Conservation (phyloP, 2,888 invertebrate genomes). For the Lutraria lutraria region DNA sequence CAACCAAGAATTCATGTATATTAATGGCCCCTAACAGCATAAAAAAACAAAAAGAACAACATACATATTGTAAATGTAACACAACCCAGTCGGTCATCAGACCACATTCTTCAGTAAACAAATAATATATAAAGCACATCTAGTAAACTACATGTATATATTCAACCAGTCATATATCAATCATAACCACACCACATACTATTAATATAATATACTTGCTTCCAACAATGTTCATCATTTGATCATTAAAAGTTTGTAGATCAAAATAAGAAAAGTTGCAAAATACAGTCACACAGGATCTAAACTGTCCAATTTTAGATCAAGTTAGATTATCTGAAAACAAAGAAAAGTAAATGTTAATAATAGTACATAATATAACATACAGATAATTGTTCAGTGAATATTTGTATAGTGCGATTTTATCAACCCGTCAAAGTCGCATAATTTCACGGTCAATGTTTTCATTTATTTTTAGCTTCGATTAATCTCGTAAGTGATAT, state of each 20-base stretch:
- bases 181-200: background rate
- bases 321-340: slow-evolving; percentile 41
- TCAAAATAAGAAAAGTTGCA: slow-evolving; percentile 1
- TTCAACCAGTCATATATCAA: background rate
- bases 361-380: background rate
- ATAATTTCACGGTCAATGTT: too few relatives aligned
- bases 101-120: background rate
- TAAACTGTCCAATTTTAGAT: slow-evolving; percentile 25
- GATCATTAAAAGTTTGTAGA: background rate
- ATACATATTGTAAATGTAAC: background rate
- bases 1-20: background rate
- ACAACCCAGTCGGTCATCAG: background rate
- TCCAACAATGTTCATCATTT: background rate
- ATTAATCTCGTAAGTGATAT: too few relatives aligned
- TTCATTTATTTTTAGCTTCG: too few relatives aligned
- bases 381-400: background rate
- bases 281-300: background rate
- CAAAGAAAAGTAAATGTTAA: slow-evolving; percentile 14
- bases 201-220: background rate
- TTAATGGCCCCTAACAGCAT: background rate
- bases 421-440: too few relatives aligned
- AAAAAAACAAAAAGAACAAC: background rate
- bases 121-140: background rate
- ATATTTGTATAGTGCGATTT: too few relatives aligned
- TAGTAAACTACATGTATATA: background rate